Evolutionary conservation across 2,113 vertebrate genomes (phyloP), one percentile per base, ranked within the genome.

Genomic region (Beaufortia kweichowensis): DNA sequence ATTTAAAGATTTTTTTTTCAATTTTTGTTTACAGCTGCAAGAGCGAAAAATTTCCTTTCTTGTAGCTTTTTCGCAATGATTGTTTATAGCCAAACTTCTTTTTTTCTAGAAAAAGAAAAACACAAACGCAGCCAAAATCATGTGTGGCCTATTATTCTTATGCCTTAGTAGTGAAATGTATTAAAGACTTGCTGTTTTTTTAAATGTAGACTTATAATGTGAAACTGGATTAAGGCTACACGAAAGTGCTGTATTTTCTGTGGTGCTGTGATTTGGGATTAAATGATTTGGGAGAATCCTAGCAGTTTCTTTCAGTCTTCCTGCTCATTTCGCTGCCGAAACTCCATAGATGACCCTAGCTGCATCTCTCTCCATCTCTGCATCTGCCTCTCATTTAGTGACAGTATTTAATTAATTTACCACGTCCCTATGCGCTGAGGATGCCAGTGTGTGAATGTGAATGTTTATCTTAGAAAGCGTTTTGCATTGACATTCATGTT

Each of bases 231-330:
- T 72, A 76, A 83, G 46, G 55, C 65, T 70, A 77, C 71, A 64
- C 46, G 4, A 39, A 46, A 63, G 75, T 69, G 80, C 70, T 81
- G 35, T 75, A 59, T 78, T 24, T 57, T 77, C 14, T 73, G 74
- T 70, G 68, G 64, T 78, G 65, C 71, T 78, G 69, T 75, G 68
- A 60, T 60, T 60, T 75, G 72, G 55, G 72, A 79, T 76, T 79
- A 76, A 82, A 79, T 65, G 68, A 68, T 73, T 78, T 81, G 82
- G 79, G 79, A 81, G 76, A 84, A 64, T 62, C 60, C 50, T 76
- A 71, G 73, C 82, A 81, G 82, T 84, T 84, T 84, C 82, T 84
- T 81, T 84, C 82, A 84, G 82, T 81, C 77, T 84, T 81, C 79
- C 80, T 66, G 62, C 53, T 73, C 65, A 75, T 75, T 70, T 78